phyloP scores from a whole-genome alignment of 2,113 vertebrate species.

The Acinonyx jubatus region DNA sequence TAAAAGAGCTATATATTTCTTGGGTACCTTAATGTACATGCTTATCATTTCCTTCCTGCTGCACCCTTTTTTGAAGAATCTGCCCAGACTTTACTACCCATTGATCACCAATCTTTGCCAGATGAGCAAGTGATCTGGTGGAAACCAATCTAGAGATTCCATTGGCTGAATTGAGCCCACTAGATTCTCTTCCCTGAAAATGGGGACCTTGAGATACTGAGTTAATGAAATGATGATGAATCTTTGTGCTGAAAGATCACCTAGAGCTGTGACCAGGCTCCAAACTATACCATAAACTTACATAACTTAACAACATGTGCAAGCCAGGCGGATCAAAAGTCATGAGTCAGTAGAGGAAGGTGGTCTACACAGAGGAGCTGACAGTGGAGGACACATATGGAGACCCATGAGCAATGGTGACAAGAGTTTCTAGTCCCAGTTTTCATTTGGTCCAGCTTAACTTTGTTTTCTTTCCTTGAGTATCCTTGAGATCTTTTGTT shows the following conservation, averaged over 20 bases:
- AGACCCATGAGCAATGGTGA: background rate
- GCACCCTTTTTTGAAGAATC: background rate
- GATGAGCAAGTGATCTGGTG: background rate
- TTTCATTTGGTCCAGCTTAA: background rate
- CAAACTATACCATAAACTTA: background rate
- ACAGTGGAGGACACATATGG: background rate
- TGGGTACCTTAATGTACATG: background rate
- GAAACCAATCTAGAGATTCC: background rate
- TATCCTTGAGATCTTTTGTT: background rate
- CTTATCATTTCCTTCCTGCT: background rate
- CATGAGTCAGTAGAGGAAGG: background rate
- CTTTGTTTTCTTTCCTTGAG: background rate
- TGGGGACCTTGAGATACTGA: background rate
- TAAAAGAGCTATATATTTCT: background rate
- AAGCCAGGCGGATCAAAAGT: background rate
- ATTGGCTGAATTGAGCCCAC: background rate
- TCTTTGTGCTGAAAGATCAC: background rate
- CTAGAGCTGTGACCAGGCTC: background rate
- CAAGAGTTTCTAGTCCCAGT: background rate
- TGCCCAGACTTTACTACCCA: background rate
- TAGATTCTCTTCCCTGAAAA: constrained; percentile 15
- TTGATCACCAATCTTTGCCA: background rate
- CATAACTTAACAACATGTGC: background rate
- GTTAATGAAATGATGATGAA: background rate
- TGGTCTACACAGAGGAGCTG: background rate